Conservation (phyloP, 2,888 invertebrate genomes). For the Phorcus lineatus region DNA sequence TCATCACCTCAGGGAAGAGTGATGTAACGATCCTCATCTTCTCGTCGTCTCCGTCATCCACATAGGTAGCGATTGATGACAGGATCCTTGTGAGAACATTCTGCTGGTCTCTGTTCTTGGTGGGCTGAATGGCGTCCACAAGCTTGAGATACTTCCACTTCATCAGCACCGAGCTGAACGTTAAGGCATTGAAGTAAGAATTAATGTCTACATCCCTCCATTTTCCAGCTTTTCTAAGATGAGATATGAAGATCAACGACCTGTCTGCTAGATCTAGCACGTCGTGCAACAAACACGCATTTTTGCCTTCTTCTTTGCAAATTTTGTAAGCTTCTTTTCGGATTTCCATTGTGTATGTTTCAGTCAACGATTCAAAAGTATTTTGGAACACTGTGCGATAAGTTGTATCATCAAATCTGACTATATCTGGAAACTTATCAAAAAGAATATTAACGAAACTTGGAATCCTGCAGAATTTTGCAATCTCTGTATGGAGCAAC, state of each 20-base stretch:
- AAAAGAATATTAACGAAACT: background rate
- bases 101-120: background rate
- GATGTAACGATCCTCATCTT: background rate
- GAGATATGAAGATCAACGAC: background rate
- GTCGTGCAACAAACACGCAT: background rate
- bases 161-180: background rate
- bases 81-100: background rate
- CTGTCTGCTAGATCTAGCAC: background rate
- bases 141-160: background rate
- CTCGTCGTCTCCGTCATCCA: slow-evolving; percentile 3
- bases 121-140: background rate
- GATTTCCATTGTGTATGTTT: background rate
- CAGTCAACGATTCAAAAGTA: background rate
- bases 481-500: background rate
- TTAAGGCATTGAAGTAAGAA: background rate
- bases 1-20: background rate
- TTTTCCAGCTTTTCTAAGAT: background rate
- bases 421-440: background rate
- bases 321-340: background rate
- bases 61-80: background rate
- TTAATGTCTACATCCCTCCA: background rate
- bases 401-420: background rate
- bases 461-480: background rate
- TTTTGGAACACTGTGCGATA: background rate
- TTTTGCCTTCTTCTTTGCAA: background rate